Percentiles rank a stretch among this genome's conserved stretches.
These are phyloP conservation scores for Apomyelois bistriatella DNA, from an alignment of 2,888 invertebrate genomes.

Conservation along the genomic window DNA sequence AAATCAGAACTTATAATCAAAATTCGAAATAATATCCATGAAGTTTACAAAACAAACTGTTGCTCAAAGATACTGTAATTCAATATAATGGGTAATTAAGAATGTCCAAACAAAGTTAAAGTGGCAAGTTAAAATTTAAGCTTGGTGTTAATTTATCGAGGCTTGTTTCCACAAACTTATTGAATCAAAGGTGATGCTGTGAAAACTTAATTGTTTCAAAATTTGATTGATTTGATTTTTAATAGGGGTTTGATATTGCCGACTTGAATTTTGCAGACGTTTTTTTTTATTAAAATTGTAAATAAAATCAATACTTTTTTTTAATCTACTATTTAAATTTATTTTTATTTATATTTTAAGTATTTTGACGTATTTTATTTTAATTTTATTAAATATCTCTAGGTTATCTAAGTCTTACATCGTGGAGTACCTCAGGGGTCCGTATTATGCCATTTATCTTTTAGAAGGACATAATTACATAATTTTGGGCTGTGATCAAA, in stretches of 20 bases:
- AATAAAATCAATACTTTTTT: no score
- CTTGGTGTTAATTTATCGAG: constrained; percentile 29
- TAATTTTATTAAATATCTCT: no score
- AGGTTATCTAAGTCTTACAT: no score
- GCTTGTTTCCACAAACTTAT: constrained; percentile 42
- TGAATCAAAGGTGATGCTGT: constrained; percentile 31
- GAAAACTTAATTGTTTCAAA: constrained; percentile 37
- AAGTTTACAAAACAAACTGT: constrained; percentile 20
- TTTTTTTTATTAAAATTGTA: no score
- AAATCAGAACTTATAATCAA: constrained; percentile 19
- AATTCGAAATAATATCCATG: constrained; percentile 19
- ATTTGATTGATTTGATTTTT: constrained; percentile 47
- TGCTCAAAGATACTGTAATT: constrained; percentile 22
- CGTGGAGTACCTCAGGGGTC: not conserved
- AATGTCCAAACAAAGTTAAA: constrained; percentile 36
- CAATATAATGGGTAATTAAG: constrained; percentile 35
- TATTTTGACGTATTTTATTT: no score
- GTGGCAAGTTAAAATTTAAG: constrained; percentile 42
- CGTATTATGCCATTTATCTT: not conserved
- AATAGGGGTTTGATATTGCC: constrained; percentile 22
- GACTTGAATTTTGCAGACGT: constrained; percentile 20
- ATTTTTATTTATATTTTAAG: no score
- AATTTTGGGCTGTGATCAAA: constrained; percentile 3
- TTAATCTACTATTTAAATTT: no score
- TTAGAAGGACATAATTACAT: constrained; percentile 1